phyloP scores from a whole-genome alignment of 1,140 invertebrate genomes.

The Hyles euphorbiae region DNA sequence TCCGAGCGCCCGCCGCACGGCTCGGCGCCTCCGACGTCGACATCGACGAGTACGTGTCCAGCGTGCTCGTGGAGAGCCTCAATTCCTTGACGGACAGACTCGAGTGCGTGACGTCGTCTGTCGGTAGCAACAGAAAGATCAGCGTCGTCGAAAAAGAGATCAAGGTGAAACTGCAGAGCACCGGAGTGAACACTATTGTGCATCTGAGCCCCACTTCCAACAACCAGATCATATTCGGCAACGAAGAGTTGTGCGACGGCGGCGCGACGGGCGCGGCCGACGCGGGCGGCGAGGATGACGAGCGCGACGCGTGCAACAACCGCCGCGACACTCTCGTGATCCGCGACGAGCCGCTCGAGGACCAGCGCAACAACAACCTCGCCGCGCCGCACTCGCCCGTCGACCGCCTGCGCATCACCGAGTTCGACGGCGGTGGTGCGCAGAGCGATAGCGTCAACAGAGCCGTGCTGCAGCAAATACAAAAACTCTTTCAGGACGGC shows the following conservation, averaged over 20 bases:
- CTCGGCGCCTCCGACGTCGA: slow-evolving; percentile 34
- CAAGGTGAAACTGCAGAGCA: slow-evolving; percentile 71
- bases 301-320: slow-evolving; percentile 34
- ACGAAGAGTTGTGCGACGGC: slow-evolving; percentile 54
- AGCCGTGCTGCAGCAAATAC: slow-evolving; percentile 64
- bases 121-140: slow-evolving; percentile 56
- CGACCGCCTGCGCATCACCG: slow-evolving; percentile 9
- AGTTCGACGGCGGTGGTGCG: slow-evolving; percentile 27
- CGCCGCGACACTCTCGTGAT: slow-evolving; percentile 27
- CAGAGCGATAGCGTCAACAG: slow-evolving; percentile 52
- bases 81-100: slow-evolving; percentile 69
- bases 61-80: slow-evolving; percentile 70
- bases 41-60: slow-evolving; percentile 71
- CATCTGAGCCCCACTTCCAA: slow-evolving; percentile 67
- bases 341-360: slow-evolving; percentile 35
- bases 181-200: slow-evolving; percentile 68
- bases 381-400: slow-evolving; percentile 21
- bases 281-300: slow-evolving; percentile 25
- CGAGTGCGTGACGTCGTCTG: slow-evolving; percentile 66
- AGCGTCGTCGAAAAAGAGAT: slow-evolving; percentile 73
- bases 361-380: slow-evolving; percentile 49
- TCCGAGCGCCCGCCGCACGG: too few species aligned
- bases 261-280: slow-evolving; percentile 34
- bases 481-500: slow-evolving; percentile 63
- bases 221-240: slow-evolving; percentile 67